Base-by-base conservation (phyloP, 2,113 vertebrate species). In the Semicossyphus pulcher region DNA sequence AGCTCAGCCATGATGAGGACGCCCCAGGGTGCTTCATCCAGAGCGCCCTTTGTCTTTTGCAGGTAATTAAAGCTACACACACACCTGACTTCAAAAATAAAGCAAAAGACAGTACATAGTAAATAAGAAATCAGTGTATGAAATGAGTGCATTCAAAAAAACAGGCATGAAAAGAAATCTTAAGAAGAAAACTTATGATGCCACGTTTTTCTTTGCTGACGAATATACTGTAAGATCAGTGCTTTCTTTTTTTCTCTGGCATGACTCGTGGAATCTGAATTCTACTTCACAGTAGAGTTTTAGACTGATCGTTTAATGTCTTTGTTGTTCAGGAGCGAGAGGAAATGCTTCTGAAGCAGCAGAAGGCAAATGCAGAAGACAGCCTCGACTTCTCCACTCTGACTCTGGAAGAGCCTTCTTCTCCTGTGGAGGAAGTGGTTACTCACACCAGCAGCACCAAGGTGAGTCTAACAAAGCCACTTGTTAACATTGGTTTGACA, bases 21-120 rank as follows among this genome's bases (percentile, higher is more conserved):
- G 88, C 95, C 0, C 95, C 97, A 72, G 90, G 93, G 69, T 99
- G 97, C 87, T 99, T 99, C 85, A 95, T 98, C 81, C 96, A 99
- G 92, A 96, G 96, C 0, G 97, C 97, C 64, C 94, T 99, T 37
- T 95, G 95, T 84, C 95, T 96, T 68, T 87, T 99, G 80, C 96
- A 97, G 96, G 97, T 99, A 69, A 88, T 56, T 1, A 15, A 37
- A 31, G 10, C 47, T 61, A 31, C 7, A n/a, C 12, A 7, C 1
- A 0, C 8, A 4, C 28, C 23, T 36, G 12, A 21, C 7, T 47
- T 32, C 3, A 59, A 34, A 21, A 21, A 39, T 29, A 1, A 20
- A 36, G 3, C 28, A 29, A 32, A 5, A 41, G 9, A n/a, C 0
- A 1, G 5, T 31, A 12, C 20, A 26, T 23, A 23, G 48, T 20